Percentiles rank a stretch among this genome's conserved stretches.
Conservation (phyloP, 2,888 invertebrate species). For the Cryptops parisi region DNA sequence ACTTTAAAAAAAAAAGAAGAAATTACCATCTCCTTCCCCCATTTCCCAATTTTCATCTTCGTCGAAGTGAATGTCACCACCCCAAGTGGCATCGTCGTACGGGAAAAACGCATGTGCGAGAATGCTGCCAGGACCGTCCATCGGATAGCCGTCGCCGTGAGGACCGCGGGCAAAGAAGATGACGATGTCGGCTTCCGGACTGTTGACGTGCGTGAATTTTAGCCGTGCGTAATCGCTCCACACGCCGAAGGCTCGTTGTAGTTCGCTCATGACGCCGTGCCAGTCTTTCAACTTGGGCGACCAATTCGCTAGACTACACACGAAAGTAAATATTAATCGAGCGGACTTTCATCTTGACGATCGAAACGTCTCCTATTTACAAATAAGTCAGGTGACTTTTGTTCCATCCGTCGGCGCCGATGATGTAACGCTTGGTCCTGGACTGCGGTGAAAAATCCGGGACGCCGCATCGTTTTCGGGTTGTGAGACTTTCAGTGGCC, state of each 20-base stretch:
- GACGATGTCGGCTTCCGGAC: constrained; percentile 51
- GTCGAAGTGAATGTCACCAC: constrained; percentile 65
- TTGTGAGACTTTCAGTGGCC: constrained; percentile 50
- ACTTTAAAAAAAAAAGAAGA: no score
- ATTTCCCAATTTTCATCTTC: constrained; percentile 58
- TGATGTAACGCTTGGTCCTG: constrained; percentile 42
- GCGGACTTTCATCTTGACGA: no score
- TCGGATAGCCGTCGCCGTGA: constrained; percentile 60
- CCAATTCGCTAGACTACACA: constrained; percentile 50
- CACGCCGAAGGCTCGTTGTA: constrained; percentile 45
- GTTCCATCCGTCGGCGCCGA: constrained; percentile 50
- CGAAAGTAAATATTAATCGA: no score
- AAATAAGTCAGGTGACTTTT: constrained; percentile 51
- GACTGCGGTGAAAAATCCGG: constrained; percentile 37
- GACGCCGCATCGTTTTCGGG: constrained; percentile 52
- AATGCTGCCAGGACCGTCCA: constrained; percentile 56
- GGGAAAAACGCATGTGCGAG: constrained; percentile 67
- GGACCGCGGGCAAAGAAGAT: constrained; percentile 51
- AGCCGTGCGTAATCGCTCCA: constrained; percentile 55
- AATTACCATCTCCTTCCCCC: constrained; percentile 24
- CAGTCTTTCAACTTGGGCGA: constrained; percentile 43
- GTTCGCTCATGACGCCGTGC: constrained; percentile 40
- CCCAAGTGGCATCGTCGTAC: constrained; percentile 39
- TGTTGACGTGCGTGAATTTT: constrained; percentile 33
- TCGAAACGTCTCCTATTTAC: no score